Evolutionary conservation across 2,888 invertebrate genomes (phyloP), one percentile per base, ranked within the genome.

Genomic region (Drosophila imparisetae): DNA sequence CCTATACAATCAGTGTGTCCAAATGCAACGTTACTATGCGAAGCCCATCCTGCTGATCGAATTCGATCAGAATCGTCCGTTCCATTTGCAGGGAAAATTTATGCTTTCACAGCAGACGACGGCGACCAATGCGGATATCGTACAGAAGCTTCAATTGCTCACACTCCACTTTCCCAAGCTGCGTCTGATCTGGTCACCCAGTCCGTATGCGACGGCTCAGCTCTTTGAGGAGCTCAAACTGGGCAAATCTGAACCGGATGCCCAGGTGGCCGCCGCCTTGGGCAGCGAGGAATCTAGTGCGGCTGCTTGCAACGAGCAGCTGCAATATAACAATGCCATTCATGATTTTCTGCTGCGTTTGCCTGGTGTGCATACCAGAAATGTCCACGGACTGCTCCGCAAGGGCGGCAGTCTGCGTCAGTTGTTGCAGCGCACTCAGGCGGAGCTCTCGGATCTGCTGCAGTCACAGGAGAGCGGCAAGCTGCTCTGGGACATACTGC

Each of bases 161-260:
- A 98, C 99, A 0, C 94, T 99, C 81, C 98, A 98, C 92, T 99
- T 99, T 93, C 99, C 99, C 1, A 95, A 96, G 87, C 94, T 99
- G 74, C 96, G 98, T 81, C 94, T 99, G 11, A 96, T 99, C 40
- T 99, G 99, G 99, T 98, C 98, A 15, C 98, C 98, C 3, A 98
- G 97, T 92, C 98, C 99, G 0, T 97, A 98, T 92, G 98, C 98
- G 45, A 98, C 98, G 0, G 98, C 98, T 0, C 98, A 99, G 93
- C 94, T 99, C 54, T 99, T 99, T 93, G 97, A 98, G 91, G 98
- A 99, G 93, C 94, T 99, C 1, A 99, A 99, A 96, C 95, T 95
- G 93, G 97, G 96, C 8, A 96, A 96, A 92, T 95, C 95, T 27
- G 96, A 98, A 92, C 98, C 98, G 0, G 95, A 95, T 92, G 93